These are phyloP conservation scores for Tringa solitaria DNA, from an alignment of 2,113 vertebrate genomes.

Conservation along the genomic window DNA sequence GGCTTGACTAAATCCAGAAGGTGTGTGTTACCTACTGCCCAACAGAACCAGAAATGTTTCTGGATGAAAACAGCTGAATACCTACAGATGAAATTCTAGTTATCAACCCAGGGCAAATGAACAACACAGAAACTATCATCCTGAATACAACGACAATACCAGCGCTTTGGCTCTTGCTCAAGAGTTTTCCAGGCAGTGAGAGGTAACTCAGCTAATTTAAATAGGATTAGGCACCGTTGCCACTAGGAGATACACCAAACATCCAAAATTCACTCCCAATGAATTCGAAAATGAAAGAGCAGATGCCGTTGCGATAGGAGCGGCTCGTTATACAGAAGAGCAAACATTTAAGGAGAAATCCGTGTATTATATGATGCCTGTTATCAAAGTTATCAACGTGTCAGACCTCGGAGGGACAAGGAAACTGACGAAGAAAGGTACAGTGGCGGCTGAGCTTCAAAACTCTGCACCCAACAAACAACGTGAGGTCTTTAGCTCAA, in stretches of 20 bases:
- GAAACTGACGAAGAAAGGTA: not conserved
- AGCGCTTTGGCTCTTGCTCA: not conserved
- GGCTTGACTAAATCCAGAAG: not conserved
- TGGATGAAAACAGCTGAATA: not conserved
- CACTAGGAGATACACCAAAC: not conserved
- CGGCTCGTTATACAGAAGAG: not conserved
- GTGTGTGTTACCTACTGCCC: not conserved
- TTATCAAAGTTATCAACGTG: not conserved
- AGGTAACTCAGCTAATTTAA: not conserved
- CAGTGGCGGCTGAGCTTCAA: not conserved
- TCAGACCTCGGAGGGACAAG: not conserved
- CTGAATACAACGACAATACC: rapidly evolving
- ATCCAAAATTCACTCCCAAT: not conserved
- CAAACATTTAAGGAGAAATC: not conserved
- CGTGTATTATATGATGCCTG: rapidly evolving
- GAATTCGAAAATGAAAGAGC: not conserved
- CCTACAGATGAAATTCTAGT: not conserved
- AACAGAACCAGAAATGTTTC: not conserved
- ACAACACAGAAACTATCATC: rapidly evolving
- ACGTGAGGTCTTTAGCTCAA: not conserved
- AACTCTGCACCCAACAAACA: not conserved
- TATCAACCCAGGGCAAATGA: not conserved
- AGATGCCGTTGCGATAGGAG: not conserved
- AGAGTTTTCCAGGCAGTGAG: not conserved
- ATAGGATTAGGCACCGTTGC: not conserved